A percentile compares a stretch with the other conserved stretches of the same genome.
Conservation (phyloP, 2,113 vertebrate genomes). For the Calyptommatus sinebrachiatus region DNA sequence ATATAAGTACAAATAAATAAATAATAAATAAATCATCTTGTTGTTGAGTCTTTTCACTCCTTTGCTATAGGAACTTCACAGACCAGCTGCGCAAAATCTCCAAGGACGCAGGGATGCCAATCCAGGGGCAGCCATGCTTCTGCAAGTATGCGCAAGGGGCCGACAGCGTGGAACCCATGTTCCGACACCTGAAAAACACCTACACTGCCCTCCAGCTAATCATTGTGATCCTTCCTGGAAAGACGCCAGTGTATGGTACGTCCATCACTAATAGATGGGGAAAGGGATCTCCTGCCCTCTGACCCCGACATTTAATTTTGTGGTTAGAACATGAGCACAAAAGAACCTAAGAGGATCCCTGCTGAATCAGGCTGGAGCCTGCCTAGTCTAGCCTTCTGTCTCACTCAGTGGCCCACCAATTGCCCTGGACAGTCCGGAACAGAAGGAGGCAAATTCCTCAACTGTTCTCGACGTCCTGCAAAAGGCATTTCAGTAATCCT, state of each 20-base stretch:
- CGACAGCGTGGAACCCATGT: constrained; percentile 77
- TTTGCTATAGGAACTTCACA: constrained; percentile 87
- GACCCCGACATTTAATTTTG: background rate
- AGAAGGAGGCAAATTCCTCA: no score
- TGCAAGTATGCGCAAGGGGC: constrained; percentile 74
- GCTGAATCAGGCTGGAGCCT: no score
- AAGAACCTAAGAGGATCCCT: no score
- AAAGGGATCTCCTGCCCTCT: background rate
- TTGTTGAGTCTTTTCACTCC: constrained; percentile 9
- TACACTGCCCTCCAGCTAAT: constrained; percentile 76
- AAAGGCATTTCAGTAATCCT: no score
- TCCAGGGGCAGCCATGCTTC: constrained; percentile 84
- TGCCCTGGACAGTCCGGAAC: no score
- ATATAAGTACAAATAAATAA: no score
- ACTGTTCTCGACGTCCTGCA: no score
- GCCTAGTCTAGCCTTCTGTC: no score
- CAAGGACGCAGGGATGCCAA: constrained; percentile 96
- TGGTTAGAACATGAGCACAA: no score
- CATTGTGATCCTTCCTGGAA: constrained; percentile 74
- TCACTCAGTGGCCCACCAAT: no score
- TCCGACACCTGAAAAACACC: constrained; percentile 77
- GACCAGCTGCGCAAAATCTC: constrained; percentile 98
- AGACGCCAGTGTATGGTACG: constrained; percentile 78
- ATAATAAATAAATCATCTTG: no score
- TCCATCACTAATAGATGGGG: background rate